Evolutionary conservation across 2,888 invertebrate genomes (phyloP), one percentile per base, ranked within the genome.

Genomic region (Oscheius sp.): DNA sequence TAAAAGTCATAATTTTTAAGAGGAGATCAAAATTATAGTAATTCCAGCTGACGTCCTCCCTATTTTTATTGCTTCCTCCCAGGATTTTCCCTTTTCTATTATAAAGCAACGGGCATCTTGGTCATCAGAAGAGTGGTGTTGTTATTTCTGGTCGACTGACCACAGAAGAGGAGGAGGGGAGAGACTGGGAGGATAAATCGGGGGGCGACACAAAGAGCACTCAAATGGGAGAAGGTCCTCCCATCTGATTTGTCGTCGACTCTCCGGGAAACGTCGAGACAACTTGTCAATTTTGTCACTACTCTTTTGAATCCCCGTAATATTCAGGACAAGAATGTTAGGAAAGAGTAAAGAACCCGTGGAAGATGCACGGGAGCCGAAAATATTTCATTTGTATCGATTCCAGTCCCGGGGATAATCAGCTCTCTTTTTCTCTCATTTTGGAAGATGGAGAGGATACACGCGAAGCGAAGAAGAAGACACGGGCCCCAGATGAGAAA

Each of bases 341-440:
- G 21, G 49, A 49, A 13, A 13, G 9, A 3, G 35, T 9, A 9
- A 9, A 35, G 35, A 9, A 35, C 35, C n/a, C 5, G 9, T 9
- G 29, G 58, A 23, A n/a, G 27, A n/a, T 25, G 25, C 35, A 27
- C 16, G 27, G 58, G 27, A 21, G 21, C 58, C 25, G 23, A 27
- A 21, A 58, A 58, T 58, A 58, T 58, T 58, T 58, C 58, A 58
- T 58, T 58, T 58, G 58, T 27, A 58, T 58, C 58, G 58, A 58
- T 58, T 58, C 35, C 5, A 9, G 3, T 35, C 3, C 3, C 3
- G 35, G 53, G 21, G 21, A 25, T 25, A 23, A 25, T 21, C 23
- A 53, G 53, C 25, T 12, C 53, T 53, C 53, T 53, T 53, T 12
- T 23, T 25, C 21, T 21, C 53, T 25, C 12, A 53, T 53, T 25